phyloP scores from a whole-genome alignment of 2,888 invertebrate genomes.

The Lithophane semibrunnea region DNA sequence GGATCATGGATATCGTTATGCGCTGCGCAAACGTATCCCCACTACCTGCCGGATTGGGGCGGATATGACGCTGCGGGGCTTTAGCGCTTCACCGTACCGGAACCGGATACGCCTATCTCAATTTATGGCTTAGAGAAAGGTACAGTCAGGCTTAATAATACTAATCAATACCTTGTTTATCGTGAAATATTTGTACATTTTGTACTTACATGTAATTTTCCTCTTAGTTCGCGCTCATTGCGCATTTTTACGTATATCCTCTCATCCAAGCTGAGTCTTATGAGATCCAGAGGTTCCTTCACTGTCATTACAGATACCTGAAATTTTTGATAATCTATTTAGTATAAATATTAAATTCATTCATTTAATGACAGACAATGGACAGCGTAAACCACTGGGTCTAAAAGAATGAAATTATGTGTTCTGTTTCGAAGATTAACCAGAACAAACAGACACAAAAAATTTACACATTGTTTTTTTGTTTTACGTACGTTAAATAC shows the following conservation, averaged over 20 bases:
- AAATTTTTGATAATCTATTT: conserved; percentile 67
- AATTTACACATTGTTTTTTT: too few species aligned
- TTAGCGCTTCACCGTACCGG: too few species aligned
- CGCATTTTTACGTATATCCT: conserved; percentile 99
- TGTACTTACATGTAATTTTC: conserved; percentile 96
- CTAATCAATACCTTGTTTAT: background rate
- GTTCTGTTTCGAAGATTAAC: too few species aligned
- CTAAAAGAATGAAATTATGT: background rate
- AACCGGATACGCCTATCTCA: too few species aligned
- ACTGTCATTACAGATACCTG: conserved; percentile 97
- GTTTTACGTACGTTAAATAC: too few species aligned
- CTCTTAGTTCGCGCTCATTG: conserved; percentile 98
- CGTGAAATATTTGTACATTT: conserved; percentile 78
- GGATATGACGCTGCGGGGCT: too few species aligned
- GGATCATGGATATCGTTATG: too few species aligned
- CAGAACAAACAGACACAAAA: too few species aligned
- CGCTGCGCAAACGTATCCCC: too few species aligned
- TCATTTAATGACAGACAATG: background rate
- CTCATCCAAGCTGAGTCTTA: conserved; percentile 99
- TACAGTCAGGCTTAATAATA: too few species aligned
- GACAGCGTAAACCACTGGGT: background rate
- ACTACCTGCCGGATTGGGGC: too few species aligned
- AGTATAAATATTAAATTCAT: background rate
- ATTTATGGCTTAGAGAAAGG: too few species aligned
- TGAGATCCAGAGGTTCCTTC: conserved; percentile 99